phyloP scores from a whole-genome alignment of 1,140 invertebrate species.

The Caenorhabditis briggsae region DNA sequence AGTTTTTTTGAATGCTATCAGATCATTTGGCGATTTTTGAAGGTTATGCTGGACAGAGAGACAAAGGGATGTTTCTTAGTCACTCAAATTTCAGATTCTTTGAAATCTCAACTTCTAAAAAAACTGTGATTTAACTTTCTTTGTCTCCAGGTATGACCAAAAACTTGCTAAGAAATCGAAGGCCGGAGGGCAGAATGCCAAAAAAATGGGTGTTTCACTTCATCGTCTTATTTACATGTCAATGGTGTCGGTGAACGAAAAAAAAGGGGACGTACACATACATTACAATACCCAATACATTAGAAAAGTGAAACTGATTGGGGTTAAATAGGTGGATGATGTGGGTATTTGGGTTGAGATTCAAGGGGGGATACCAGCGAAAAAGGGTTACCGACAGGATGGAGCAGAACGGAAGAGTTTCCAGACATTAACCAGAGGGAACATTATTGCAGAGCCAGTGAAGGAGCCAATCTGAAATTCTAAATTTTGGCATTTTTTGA shows the following conservation, averaged over 20 bases:
- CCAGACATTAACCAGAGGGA: constrained; percentile 84
- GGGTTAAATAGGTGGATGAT: constrained; percentile 3
- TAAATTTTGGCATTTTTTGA: background rate
- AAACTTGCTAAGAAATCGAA: constrained; percentile 18
- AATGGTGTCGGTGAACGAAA: background rate
- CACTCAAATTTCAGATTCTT: no score
- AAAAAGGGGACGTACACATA: background rate
- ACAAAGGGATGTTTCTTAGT: no score
- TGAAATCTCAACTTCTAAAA: no score
- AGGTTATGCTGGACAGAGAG: background rate
- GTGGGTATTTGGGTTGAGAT: background rate
- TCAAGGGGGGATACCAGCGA: background rate
- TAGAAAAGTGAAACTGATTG: constrained; percentile 42
- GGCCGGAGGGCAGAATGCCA: background rate
- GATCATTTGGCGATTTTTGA: background rate
- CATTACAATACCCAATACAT: constrained; percentile 9
- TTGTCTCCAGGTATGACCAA: background rate
- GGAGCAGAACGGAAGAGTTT: constrained; percentile 81
- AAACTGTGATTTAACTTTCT: no score
- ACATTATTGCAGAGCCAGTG: constrained; percentile 84
- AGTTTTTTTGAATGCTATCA: constrained; percentile 7
- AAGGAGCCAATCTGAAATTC: constrained; percentile 83
- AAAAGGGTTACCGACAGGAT: constrained; percentile 37
- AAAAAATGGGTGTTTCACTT: background rate
- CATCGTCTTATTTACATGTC: constrained; percentile 19